phyloP scores from a whole-genome alignment of 2,113 vertebrate genomes.

The Platysteira castanea region DNA sequence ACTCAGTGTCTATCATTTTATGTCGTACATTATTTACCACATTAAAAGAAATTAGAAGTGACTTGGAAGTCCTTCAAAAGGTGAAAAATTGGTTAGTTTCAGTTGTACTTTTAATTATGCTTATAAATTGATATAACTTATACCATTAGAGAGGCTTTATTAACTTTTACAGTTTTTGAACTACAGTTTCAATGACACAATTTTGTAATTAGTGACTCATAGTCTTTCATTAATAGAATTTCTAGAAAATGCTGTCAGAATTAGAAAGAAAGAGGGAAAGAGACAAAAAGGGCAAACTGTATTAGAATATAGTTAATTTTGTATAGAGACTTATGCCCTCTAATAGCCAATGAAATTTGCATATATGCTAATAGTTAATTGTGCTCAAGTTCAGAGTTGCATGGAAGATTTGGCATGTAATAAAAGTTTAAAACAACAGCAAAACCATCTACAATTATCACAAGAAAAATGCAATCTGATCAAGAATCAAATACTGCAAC shows the following conservation, averaged over 20 bases:
- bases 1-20: background rate
- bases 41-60: background rate
- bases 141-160: background rate
- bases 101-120: slow-evolving; percentile 25
- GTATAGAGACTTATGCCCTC: fast-evolving
- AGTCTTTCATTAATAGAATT: background rate
- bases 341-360: background rate
- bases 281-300: background rate
- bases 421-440: background rate
- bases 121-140: background rate
- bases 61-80: background rate
- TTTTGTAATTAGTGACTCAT: background rate
- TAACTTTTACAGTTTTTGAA: slow-evolving; percentile 18
- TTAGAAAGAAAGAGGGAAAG: background rate
- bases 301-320: background rate
- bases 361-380: background rate
- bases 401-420: background rate
- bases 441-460: background rate
- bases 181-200: background rate
- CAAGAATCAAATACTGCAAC: background rate
- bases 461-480: background rate
- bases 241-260: background rate
- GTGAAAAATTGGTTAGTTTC: slow-evolving; percentile 5
- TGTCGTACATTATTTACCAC: background rate
- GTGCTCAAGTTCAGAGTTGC: background rate